These are phyloP conservation scores for Lasioglossum pauxillum DNA, from an alignment of 2,888 invertebrate species.

Conservation along the genomic window DNA sequence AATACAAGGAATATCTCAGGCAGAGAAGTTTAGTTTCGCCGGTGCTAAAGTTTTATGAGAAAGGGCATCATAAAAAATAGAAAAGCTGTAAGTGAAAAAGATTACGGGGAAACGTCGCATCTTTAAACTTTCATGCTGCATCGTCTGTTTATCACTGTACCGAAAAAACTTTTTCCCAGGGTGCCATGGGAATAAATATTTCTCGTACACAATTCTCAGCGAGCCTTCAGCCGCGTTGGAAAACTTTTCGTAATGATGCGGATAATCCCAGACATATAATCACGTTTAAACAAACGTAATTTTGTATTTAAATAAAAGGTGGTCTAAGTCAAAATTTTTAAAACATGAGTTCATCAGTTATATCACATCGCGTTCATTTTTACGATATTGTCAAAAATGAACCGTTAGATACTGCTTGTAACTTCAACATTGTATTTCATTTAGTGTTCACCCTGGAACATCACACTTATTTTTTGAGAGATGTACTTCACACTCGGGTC, in stretches of 20 bases:
- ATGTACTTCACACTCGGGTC: too few relatives aligned
- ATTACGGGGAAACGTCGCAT: constrained; percentile 23
- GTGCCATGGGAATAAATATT: constrained; percentile 2
- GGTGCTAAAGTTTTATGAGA: constrained; percentile 3
- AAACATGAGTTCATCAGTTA: too few relatives aligned
- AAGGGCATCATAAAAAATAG: constrained; percentile 29
- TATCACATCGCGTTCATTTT: too few relatives aligned
- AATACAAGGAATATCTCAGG: constrained; percentile 28
- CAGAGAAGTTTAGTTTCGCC: background rate
- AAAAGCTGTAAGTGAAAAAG: constrained; percentile 31
- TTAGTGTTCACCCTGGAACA: too few relatives aligned
- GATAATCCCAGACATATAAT: background rate
- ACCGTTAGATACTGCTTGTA: too few relatives aligned
- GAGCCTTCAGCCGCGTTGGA: too few relatives aligned
- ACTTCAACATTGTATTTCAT: too few relatives aligned
- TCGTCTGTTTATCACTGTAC: constrained; percentile 26
- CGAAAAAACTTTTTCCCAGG: background rate
- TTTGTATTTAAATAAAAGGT: too few relatives aligned
- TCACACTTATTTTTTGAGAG: too few relatives aligned
- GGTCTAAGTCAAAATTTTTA: too few relatives aligned
- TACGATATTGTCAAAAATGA: too few relatives aligned
- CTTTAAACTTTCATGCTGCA: constrained; percentile 20
- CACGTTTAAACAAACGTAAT: background rate
- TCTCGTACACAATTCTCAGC: background rate
- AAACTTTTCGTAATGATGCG: background rate